Percentiles rank a stretch among this genome's conserved stretches.
phyloP scores from a whole-genome alignment of 2,888 invertebrate genomes.

The Hypomecis punctinalis region DNA sequence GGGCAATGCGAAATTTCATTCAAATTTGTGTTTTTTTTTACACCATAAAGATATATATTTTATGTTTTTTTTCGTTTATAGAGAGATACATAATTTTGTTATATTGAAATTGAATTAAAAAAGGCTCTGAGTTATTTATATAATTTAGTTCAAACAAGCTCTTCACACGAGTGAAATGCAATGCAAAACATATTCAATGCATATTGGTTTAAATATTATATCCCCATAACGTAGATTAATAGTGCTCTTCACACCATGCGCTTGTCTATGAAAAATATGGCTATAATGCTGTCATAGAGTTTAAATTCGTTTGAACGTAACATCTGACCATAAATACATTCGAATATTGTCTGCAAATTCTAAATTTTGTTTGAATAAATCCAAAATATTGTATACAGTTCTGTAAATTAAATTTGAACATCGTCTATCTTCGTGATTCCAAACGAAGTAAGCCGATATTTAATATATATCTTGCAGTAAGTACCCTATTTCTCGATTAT shows the following conservation, averaged over 20 bases:
- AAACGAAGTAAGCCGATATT: not conserved
- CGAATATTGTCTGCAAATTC: too few relatives aligned
- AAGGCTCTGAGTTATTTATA: not conserved
- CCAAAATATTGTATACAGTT: too few relatives aligned
- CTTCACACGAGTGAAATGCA: slow-evolving; percentile 7
- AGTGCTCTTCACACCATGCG: not conserved
- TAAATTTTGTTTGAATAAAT: not conserved
- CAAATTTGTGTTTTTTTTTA: too few relatives aligned
- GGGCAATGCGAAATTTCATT: not conserved
- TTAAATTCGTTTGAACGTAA: slow-evolving; percentile 8
- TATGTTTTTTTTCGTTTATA: too few relatives aligned
- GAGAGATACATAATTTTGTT: too few relatives aligned
- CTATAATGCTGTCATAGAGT: not conserved
- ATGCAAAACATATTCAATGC: slow-evolving; percentile 24
- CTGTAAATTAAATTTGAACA: not conserved
- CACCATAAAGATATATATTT: too few relatives aligned
- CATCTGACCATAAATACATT: slow-evolving; percentile 3
- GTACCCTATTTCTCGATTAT: too few relatives aligned
- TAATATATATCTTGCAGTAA: too few relatives aligned
- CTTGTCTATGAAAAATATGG: slow-evolving; percentile 3
- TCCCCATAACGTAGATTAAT: slow-evolving; percentile 1
- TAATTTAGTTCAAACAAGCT: slow-evolving; percentile 9
- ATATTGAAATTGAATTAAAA: not conserved
- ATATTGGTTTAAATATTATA: slow-evolving; percentile 5
- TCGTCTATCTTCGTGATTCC: not conserved